A percentile compares a stretch with the other conserved stretches of the same genome.
Conservation (phyloP, 1,140 invertebrate genomes). For the Augochlora pura region DNA sequence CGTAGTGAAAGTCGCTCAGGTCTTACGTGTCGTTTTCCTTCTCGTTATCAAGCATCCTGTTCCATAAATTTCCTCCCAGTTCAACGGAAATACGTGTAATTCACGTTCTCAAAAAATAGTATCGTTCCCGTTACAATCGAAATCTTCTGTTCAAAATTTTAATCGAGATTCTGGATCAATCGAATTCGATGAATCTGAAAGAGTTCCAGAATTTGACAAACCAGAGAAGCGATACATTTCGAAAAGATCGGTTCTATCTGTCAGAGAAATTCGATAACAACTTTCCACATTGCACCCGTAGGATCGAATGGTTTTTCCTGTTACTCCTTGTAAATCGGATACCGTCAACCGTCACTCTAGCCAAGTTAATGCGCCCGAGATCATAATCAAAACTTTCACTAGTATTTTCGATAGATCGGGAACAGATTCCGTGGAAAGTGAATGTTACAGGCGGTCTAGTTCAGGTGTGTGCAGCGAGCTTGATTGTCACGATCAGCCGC, state of each 20-base stretch:
- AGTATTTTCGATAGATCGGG: slow-evolving; percentile 50
- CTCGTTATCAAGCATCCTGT: neutral
- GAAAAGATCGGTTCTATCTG: neutral
- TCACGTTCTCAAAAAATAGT: neutral
- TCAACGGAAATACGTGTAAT: too few relatives aligned
- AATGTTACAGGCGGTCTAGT: slow-evolving; percentile 20
- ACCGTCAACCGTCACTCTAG: neutral
- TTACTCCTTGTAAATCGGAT: neutral
- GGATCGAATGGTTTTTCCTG: neutral
- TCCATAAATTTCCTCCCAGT: neutral
- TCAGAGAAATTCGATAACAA: neutral
- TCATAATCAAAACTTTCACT: slow-evolving; percentile 58
- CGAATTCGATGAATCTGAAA: too few relatives aligned
- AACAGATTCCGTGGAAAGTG: slow-evolving; percentile 58
- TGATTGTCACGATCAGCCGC: slow-evolving; percentile 18
- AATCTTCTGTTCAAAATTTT: too few relatives aligned
- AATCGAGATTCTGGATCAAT: too few relatives aligned
- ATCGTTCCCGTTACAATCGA: neutral
- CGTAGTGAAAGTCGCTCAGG: slow-evolving; percentile 33
- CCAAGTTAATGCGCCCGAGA: neutral
- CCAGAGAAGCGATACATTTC: neutral
- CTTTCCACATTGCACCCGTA: slow-evolving; percentile 4
- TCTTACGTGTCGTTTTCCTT: neutral
- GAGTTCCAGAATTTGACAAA: neutral
- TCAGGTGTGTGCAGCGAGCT: neutral